Conservation (phyloP, 2,113 vertebrate species). For the Choloepus hoffmanni region DNA sequence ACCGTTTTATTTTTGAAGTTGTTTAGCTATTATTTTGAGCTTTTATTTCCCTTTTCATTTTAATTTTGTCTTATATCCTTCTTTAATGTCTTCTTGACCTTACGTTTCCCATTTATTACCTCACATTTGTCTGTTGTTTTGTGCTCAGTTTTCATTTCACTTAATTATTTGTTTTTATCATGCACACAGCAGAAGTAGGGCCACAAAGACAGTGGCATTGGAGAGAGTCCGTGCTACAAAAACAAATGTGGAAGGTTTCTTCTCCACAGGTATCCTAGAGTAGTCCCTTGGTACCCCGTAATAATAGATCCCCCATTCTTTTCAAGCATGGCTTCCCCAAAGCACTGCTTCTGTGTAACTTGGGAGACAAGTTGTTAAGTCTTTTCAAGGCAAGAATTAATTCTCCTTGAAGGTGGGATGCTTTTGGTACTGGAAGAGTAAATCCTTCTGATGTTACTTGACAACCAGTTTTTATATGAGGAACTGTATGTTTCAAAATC, state of each 20-base stretch:
- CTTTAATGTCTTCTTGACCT: not conserved
- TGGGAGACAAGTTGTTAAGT: constrained; percentile 8
- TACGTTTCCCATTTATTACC: not conserved
- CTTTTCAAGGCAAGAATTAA: constrained; percentile 33
- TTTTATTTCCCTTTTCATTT: not conserved
- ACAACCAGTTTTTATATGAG: constrained; percentile 31
- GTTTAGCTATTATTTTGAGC: constrained; percentile 4
- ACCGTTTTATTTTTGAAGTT: constrained; percentile 33
- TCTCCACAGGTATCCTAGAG: not conserved
- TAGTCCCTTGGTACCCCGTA: not conserved
- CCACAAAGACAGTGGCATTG: not conserved
- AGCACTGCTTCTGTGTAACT: not conserved
- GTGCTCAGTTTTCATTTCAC: not conserved
- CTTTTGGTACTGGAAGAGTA: not conserved
- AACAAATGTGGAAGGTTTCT: not conserved
- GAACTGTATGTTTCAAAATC: constrained; percentile 23
- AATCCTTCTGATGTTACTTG: constrained; percentile 57
- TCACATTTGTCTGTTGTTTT: not conserved
- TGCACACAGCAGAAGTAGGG: not conserved
- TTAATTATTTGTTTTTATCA: constrained; percentile 2
- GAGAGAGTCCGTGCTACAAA: not conserved
- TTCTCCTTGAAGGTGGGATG: constrained; percentile 30
- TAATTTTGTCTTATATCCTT: not conserved
- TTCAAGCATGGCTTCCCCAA: not conserved
- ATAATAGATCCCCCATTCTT: not conserved